Evolutionary conservation across 2,888 invertebrate species (phyloP).

Genomic region (Dermolepida albohirtum): DNA sequence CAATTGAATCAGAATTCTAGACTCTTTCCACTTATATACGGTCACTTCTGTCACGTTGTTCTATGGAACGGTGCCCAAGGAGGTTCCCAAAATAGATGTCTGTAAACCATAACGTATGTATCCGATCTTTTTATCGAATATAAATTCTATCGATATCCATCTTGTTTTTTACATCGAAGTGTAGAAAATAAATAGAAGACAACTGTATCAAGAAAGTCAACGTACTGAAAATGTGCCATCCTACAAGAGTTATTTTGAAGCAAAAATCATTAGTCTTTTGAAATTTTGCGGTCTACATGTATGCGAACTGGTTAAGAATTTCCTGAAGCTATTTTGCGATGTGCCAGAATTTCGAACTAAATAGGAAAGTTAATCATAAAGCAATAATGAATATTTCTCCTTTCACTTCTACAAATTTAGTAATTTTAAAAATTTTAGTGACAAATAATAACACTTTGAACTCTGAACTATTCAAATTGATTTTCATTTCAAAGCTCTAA

Average conservation of each 20-base stretch:
- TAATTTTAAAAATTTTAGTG: background rate
- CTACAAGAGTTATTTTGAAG: conserved; percentile 13
- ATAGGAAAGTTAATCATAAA: background rate
- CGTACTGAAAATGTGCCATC: conserved; percentile 16
- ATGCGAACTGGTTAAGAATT: conserved; percentile 1
- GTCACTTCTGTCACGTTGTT: conserved; percentile 39
- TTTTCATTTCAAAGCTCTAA: too few species aligned
- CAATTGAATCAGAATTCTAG: conserved; percentile 54
- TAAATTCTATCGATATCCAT: conserved; percentile 6
- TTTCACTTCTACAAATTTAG: too few species aligned
- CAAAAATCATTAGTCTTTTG: conserved; percentile 15
- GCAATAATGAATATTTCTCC: background rate
- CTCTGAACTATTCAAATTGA: too few species aligned
- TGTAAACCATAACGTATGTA: conserved; percentile 45
- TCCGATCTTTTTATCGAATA: conserved; percentile 29
- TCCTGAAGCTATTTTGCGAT: background rate
- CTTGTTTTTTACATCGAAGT: conserved; percentile 1
- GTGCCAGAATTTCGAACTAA: conserved; percentile 7
- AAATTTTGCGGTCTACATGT: conserved; percentile 13
- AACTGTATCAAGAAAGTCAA: conserved; percentile 11
- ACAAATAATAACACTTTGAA: too few species aligned
- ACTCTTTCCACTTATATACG: conserved; percentile 47
- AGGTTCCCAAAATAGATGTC: conserved; percentile 55
- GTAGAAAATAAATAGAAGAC: background rate
- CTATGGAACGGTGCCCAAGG: conserved; percentile 60